Evolutionary conservation across 2,113 vertebrate species (phyloP).

Genomic region (Cichladusa arquata): DNA sequence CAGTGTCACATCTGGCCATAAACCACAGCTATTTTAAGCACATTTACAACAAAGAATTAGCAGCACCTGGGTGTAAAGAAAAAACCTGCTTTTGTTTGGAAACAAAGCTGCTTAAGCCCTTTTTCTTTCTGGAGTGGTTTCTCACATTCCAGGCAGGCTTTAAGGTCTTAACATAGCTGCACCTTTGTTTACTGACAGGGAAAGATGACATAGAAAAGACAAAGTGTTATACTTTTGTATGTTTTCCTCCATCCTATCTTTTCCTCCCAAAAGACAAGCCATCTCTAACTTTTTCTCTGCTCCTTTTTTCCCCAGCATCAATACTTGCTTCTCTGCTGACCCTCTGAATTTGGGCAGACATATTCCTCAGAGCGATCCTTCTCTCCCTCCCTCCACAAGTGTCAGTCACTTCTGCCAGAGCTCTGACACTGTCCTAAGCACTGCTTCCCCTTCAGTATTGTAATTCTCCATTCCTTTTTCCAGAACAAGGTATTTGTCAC

Average conservation of each 20-base stretch:
- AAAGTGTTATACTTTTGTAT: neutral
- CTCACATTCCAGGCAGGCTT: neutral
- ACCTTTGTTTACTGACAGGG: neutral
- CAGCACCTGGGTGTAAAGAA: neutral
- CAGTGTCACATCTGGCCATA: neutral
- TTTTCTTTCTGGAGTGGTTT: neutral
- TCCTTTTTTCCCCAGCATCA: neutral
- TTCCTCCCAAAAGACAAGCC: neutral
- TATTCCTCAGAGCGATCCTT: neutral
- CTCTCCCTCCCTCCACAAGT: neutral
- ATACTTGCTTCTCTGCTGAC: neutral
- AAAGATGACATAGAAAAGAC: neutral
- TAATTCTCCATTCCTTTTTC: neutral
- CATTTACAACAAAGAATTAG: neutral
- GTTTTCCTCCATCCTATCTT: neutral
- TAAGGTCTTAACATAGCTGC: neutral
- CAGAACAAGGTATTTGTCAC: neutral
- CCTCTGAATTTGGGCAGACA: accelerated
- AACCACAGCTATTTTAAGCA: neutral
- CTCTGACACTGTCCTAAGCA: neutral
- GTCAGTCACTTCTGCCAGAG: neutral
- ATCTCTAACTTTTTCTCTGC: neutral
- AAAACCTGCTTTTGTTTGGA: neutral
- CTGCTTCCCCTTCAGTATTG: neutral
- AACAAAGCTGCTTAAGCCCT: neutral